phyloP scores from a whole-genome alignment of 2,113 vertebrate genomes.

The Nesoenas mayeri region DNA sequence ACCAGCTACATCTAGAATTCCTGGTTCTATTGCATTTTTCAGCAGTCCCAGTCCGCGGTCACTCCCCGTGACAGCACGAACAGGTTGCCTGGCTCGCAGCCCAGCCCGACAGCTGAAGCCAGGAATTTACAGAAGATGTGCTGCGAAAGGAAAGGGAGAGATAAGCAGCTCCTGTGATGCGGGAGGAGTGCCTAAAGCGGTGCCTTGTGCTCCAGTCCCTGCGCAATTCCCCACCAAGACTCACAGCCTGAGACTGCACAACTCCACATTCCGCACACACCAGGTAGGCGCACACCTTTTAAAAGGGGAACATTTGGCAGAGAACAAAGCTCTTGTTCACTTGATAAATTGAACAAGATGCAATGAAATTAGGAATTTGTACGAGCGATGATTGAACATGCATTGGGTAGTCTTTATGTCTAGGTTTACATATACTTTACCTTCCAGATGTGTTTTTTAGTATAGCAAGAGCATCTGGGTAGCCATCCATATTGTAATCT shows the following conservation, averaged over 20 bases:
- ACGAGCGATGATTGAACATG: background rate
- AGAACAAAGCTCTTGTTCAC: background rate
- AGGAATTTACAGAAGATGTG: background rate
- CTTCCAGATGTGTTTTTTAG: conserved; percentile 88
- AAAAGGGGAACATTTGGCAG: background rate
- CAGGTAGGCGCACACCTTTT: background rate
- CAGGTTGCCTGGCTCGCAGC: background rate
- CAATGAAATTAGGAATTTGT: background rate
- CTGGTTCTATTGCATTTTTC: background rate
- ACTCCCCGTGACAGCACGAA: background rate
- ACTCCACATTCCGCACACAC: background rate
- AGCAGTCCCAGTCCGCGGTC: background rate
- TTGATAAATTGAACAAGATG: background rate
- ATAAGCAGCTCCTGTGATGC: background rate
- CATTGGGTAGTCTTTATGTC: background rate
- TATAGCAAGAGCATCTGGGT: conserved; percentile 92
- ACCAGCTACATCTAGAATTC: background rate
- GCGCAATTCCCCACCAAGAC: background rate
- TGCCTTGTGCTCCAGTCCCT: background rate
- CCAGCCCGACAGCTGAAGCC: background rate
- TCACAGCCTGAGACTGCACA: background rate
- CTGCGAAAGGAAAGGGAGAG: background rate
- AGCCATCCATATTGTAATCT: conserved; percentile 98
- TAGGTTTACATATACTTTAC: conserved; percentile 65
- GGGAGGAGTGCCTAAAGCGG: background rate